A percentile compares a stretch with the other conserved stretches of the same genome.
phyloP scores from a whole-genome alignment of 2,113 vertebrate genomes.

The Andinoacara biseriatus region DNA sequence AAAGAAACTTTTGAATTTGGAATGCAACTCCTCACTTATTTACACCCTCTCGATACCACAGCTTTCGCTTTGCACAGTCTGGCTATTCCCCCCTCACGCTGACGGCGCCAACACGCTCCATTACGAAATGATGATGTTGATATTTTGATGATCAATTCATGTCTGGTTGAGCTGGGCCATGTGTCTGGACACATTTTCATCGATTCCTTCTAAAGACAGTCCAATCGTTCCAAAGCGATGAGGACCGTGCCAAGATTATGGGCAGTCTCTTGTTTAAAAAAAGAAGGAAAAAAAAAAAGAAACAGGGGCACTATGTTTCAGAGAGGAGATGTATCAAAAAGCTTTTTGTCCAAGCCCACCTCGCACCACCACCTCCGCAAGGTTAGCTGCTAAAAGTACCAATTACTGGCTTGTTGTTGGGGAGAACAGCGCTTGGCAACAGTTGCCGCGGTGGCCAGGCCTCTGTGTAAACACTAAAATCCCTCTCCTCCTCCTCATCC shows the following conservation, averaged over 20 bases:
- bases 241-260: constrained; percentile 61
- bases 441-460: constrained; percentile 62
- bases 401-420: constrained; percentile 78
- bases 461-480: constrained; percentile 74
- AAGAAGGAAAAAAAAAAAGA: not conserved
- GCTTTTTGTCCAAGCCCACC: constrained; percentile 75
- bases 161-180: constrained; percentile 73
- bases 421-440: constrained; percentile 79
- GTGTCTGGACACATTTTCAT: constrained; percentile 76
- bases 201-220: constrained; percentile 78
- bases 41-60: constrained; percentile 38
- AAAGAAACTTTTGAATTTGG: constrained; percentile 46
- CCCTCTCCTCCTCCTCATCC: constrained; percentile 58
- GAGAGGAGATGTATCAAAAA: constrained; percentile 67
- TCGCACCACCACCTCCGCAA: constrained; percentile 72
- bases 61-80: constrained; percentile 41
- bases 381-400: constrained; percentile 80
- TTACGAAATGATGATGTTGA: constrained; percentile 79
- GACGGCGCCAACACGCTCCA: constrained; percentile 55
- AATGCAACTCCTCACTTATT: constrained; percentile 58
- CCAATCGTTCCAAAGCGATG: constrained; percentile 65
- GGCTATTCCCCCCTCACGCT: constrained; percentile 17
- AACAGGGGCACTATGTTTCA: constrained; percentile 26
- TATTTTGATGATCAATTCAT: constrained; percentile 83
- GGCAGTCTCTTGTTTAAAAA: constrained; percentile 25